phyloP scores from a whole-genome alignment of 1,140 invertebrate species.

The Saxidomus purpurata region DNA sequence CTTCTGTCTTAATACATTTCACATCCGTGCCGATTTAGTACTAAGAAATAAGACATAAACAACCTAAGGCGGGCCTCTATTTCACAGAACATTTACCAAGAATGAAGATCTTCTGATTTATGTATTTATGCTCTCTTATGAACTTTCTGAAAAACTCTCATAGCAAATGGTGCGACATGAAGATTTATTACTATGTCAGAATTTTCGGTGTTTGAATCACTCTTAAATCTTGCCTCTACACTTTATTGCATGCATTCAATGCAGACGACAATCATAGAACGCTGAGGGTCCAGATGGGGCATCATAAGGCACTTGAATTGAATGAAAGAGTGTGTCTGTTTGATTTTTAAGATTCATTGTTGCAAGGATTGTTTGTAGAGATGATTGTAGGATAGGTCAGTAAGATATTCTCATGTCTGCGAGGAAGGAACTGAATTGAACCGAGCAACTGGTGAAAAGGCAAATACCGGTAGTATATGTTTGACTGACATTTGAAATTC shows the following conservation, averaged over 20 bases:
- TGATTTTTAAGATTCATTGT: too few relatives aligned
- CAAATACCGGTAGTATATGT: too few relatives aligned
- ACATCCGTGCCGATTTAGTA: background rate
- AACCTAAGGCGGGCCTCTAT: slow-evolving; percentile 33
- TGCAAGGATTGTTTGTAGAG: too few relatives aligned
- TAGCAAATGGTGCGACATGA: slow-evolving; percentile 24
- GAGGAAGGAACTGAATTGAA: too few relatives aligned
- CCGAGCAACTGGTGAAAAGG: too few relatives aligned
- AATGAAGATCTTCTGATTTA: slow-evolving; percentile 37
- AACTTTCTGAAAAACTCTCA: slow-evolving; percentile 8
- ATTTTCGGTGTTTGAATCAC: background rate
- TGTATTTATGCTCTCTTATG: slow-evolving; percentile 15
- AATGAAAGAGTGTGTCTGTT: too few relatives aligned
- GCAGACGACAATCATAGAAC: background rate
- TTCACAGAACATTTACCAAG: slow-evolving; percentile 42
- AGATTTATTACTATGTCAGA: slow-evolving; percentile 14
- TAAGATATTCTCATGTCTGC: too few relatives aligned
- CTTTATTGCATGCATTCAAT: background rate
- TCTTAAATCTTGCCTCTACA: background rate
- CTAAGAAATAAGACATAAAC: background rate
- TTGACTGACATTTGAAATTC: too few relatives aligned
- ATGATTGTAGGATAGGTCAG: too few relatives aligned
- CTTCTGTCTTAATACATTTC: too few relatives aligned
- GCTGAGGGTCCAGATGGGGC: background rate
- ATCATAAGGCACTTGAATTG: too few relatives aligned